Evolutionary conservation across 1,140 invertebrate species (phyloP).

Genomic region (Pseudomyrmex dendroicus): DNA sequence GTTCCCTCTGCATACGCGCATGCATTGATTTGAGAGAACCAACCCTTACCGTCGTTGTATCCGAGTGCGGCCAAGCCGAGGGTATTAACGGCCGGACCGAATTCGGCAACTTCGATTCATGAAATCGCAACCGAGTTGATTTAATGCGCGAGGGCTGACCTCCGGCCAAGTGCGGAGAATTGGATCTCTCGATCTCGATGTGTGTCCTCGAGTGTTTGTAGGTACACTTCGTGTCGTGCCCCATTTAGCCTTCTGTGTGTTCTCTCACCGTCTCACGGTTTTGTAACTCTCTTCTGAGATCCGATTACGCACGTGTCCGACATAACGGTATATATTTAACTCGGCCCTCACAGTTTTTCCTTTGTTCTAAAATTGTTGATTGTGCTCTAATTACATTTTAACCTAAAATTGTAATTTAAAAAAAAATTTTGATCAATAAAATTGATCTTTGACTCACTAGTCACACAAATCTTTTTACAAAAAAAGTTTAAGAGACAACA

Average conservation of each 20-base stretch:
- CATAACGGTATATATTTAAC: background rate
- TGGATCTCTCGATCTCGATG: slow-evolving; percentile 2
- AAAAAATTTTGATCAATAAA: background rate
- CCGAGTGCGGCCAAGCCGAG: slow-evolving; percentile 41
- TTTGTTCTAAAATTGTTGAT: slow-evolving; percentile 1
- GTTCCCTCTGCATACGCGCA: slow-evolving; percentile 57
- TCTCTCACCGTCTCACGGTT: background rate
- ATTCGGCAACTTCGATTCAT: slow-evolving; percentile 54
- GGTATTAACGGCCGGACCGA: slow-evolving; percentile 48
- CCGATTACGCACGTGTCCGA: background rate
- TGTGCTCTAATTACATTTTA: background rate
- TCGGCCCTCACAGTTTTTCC: background rate
- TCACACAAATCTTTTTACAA: background rate
- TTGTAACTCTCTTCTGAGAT: background rate
- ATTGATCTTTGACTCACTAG: background rate
- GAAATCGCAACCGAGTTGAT: slow-evolving; percentile 31
- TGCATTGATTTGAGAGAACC: slow-evolving; percentile 76
- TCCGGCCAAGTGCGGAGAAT: slow-evolving; percentile 39
- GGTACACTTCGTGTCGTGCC: background rate
- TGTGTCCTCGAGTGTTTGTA: background rate
- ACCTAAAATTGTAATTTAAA: background rate
- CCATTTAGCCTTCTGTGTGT: background rate
- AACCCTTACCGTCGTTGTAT: slow-evolving; percentile 68
- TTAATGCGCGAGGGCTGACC: slow-evolving; percentile 29
- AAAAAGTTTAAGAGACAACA: background rate